Evolutionary conservation across 2,113 vertebrate species (phyloP).

Genomic region (Sterrhoptilus dennistouni): DNA sequence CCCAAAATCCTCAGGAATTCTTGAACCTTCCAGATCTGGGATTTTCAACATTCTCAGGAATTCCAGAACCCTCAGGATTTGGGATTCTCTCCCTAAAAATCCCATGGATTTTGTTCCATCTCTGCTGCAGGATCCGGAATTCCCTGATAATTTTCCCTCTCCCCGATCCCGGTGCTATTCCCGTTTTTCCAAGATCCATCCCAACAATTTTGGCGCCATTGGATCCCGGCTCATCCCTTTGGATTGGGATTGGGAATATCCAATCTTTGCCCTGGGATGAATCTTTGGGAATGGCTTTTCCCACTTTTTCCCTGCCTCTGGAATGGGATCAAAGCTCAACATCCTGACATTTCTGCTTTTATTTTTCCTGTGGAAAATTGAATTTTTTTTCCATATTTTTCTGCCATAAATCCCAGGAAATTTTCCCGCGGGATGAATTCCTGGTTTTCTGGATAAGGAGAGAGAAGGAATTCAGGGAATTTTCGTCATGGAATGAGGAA

Average conservation of each 20-base stretch:
- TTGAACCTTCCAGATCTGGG: not conserved
- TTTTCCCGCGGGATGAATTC: not conserved
- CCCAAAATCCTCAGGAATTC: not conserved
- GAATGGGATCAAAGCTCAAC: not conserved
- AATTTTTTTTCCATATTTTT: not conserved
- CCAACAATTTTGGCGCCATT: not conserved
- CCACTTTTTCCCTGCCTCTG: not conserved
- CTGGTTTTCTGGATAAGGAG: not conserved
- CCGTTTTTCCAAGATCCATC: not conserved
- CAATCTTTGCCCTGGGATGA: fast-evolving
- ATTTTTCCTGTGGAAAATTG: not conserved
- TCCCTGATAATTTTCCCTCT: not conserved
- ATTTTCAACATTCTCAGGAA: not conserved
- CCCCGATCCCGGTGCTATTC: fast-evolving
- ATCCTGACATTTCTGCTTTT: not conserved
- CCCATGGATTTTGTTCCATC: not conserved
- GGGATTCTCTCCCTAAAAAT: not conserved
- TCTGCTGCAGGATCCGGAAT: not conserved
- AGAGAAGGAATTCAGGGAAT: not conserved
- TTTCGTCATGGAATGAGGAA: not conserved
- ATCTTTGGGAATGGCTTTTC: not conserved
- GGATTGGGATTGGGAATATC: not conserved
- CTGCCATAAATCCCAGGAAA: not conserved
- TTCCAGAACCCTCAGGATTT: not conserved
- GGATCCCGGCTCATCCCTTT: not conserved